Conservation (phyloP, 2,888 invertebrate species). For the Chouioia cunea region DNA sequence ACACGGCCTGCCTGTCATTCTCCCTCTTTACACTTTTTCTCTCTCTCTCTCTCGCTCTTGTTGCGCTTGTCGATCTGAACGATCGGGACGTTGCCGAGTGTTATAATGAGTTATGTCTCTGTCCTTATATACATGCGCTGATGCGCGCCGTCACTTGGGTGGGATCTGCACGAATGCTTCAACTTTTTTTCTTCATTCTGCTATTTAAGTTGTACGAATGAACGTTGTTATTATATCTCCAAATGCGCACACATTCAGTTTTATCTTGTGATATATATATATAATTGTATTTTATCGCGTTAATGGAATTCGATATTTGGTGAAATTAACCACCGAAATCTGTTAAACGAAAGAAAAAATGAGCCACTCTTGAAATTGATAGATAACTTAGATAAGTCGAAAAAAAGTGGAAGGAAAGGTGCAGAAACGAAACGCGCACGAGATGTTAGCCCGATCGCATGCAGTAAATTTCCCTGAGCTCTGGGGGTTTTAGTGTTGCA, state of each 20-base stretch:
- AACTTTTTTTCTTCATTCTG: too few species aligned
- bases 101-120: constrained; percentile 60
- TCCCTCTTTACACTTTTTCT: constrained; percentile 18
- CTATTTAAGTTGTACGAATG: too few species aligned
- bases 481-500: constrained; percentile 49
- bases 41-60: constrained; percentile 4
- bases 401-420: constrained; percentile 2
- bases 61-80: constrained; percentile 42
- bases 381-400: constrained; percentile 2
- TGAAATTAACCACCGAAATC: too few species aligned
- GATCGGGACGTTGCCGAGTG: constrained; percentile 56
- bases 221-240: too few species aligned
- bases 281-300: too few species aligned
- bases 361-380: not conserved
- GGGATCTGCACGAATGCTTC: not conserved
- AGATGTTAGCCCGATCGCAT: constrained; percentile 59
- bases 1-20: constrained; percentile 54
- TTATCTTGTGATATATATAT: too few species aligned
- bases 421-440: constrained; percentile 20
- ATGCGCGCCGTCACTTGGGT: constrained; percentile 4
- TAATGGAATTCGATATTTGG: too few species aligned
- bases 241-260: too few species aligned
- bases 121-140: too few species aligned
- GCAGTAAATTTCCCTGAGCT: constrained; percentile 62
- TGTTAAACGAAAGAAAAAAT: too few species aligned